A percentile compares a stretch with the other conserved stretches of the same genome.
Conservation (phyloP, 2,797 vertebrate species). For the Falco rusticolus region DNA sequence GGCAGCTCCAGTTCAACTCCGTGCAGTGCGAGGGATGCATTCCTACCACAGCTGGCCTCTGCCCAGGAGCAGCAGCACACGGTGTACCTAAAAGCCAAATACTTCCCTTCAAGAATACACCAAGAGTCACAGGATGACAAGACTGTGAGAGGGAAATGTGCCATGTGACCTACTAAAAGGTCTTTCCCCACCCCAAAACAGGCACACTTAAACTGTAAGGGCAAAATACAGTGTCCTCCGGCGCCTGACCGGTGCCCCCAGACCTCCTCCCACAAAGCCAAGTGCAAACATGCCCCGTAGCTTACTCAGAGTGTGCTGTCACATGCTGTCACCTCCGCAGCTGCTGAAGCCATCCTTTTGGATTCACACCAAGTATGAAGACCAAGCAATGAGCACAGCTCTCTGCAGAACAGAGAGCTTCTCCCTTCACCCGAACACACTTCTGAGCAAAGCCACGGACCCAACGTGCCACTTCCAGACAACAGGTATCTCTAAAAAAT, state of each 20-base stretch:
- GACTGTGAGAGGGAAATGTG: not conserved
- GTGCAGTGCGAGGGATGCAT: fast-evolving
- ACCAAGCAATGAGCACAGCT: fast-evolving
- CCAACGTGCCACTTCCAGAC: not conserved
- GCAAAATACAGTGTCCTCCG: not conserved
- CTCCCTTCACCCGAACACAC: too few relatives aligned
- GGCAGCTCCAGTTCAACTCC: not conserved
- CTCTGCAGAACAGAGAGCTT: not conserved
- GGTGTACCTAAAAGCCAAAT: too few relatives aligned
- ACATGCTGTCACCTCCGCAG: too few relatives aligned
- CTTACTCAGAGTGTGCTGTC: fast-evolving
- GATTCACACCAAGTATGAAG: fast-evolving
- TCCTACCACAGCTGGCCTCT: not conserved
- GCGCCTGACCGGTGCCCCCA: not conserved
- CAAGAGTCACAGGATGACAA: not conserved
- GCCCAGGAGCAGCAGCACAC: not conserved
- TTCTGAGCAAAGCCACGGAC: not conserved
- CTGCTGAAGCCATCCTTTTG: not conserved
- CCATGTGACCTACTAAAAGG: fast-evolving
- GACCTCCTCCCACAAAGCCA: too few relatives aligned
- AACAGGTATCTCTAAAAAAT: not conserved
- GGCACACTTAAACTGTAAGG: too few relatives aligned
- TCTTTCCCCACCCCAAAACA: not conserved
- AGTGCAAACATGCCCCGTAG: fast-evolving
- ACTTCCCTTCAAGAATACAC: not conserved